Conservation (phyloP, 2,888 invertebrate genomes). For the Chrysolina americana region DNA sequence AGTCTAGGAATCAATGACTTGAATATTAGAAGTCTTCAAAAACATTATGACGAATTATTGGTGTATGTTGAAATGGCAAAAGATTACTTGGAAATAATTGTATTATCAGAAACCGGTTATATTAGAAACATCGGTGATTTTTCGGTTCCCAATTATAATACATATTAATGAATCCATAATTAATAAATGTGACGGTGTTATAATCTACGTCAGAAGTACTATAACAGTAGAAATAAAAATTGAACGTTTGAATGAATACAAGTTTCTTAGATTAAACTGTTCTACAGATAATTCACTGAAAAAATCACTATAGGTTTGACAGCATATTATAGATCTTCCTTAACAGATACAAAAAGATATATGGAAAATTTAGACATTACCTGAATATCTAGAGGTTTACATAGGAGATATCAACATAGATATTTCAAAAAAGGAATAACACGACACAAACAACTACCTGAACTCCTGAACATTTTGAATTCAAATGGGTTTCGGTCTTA, state of each 20-base stretch:
- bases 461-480: constrained; percentile 9
- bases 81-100: constrained; percentile 10
- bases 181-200: constrained; percentile 25
- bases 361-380: not conserved
- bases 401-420: constrained; percentile 4
- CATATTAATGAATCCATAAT: constrained; percentile 22
- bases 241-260: not conserved
- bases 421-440: constrained; percentile 3
- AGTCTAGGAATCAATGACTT: constrained; percentile 26
- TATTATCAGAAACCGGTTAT: constrained; percentile 19
- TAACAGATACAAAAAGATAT: not conserved
- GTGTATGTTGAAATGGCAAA: constrained; percentile 25
- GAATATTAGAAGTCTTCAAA: constrained; percentile 28
- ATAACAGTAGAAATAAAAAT: constrained; percentile 23
- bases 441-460: constrained; percentile 5
- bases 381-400: not conserved
- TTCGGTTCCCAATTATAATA: constrained; percentile 16
- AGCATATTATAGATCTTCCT: constrained; percentile 4
- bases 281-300: not conserved
- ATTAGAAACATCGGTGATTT: constrained; percentile 20
- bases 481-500: constrained; percentile 3
- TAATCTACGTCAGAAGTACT: constrained; percentile 20
- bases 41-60: constrained; percentile 25
- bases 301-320: constrained; percentile 1
- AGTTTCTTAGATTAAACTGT: constrained; percentile 25